Percentiles rank a stretch among this genome's conserved stretches.
Evolutionary conservation across 2,113 vertebrate species (phyloP).

Genomic region (Mystacornis crossleyi): DNA sequence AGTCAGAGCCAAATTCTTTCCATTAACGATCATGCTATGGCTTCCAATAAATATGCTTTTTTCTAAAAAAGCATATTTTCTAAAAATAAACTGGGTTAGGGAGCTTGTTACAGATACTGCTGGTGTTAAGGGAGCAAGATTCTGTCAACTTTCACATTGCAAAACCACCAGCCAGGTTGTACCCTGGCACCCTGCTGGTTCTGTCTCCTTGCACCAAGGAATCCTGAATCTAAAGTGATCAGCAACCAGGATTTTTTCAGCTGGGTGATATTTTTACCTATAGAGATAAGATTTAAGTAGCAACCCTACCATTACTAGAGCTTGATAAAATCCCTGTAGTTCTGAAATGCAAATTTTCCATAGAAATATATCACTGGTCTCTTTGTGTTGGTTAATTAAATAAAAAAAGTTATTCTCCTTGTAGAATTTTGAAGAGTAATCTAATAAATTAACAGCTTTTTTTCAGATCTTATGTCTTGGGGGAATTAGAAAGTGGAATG

Average conservation of each 20-base stretch:
- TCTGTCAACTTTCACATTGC: background rate
- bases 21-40: background rate
- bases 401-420: background rate
- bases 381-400: background rate
- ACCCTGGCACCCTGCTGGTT: background rate
- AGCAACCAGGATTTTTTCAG: background rate
- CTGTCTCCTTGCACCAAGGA: background rate
- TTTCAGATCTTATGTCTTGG: background rate
- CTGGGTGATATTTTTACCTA: background rate
- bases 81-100: background rate
- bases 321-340: background rate
- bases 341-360: background rate
- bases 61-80: background rate
- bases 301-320: background rate
- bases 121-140: background rate
- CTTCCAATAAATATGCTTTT: background rate
- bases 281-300: background rate
- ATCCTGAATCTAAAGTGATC: background rate
- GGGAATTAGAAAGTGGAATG: background rate
- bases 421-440: background rate
- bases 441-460: background rate
- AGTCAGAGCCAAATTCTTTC: background rate
- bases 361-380: background rate
- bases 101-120: background rate
- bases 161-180: background rate